Percentiles rank a stretch among this genome's conserved stretches.
These are phyloP conservation scores for Austrofundulus limnaeus DNA, from an alignment of 2,113 vertebrate species.

Conservation along the genomic window DNA sequence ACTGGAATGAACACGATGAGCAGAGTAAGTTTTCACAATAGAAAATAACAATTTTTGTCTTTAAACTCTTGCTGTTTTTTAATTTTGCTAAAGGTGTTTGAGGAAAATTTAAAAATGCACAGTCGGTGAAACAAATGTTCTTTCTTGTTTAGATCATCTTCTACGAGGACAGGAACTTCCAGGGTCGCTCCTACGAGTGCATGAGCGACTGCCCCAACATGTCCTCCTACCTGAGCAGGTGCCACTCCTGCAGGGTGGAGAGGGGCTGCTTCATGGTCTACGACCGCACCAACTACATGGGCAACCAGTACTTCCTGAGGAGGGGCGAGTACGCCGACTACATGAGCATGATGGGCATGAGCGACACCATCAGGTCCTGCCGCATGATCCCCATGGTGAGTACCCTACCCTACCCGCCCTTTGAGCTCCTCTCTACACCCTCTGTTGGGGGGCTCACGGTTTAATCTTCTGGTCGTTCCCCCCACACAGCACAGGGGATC, in stretches of 20 bases:
- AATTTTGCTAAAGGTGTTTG: no score
- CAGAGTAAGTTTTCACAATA: slow-evolving; percentile 47
- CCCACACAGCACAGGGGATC: slow-evolving; percentile 64
- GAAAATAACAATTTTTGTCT: neutral
- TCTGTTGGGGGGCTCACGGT: neutral
- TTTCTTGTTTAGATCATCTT: slow-evolving; percentile 64
- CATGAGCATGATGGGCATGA: slow-evolving; percentile 71
- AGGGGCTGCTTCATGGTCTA: slow-evolving; percentile 74
- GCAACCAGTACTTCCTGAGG: slow-evolving; percentile 74
- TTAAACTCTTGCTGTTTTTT: neutral
- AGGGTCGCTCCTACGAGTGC: slow-evolving; percentile 77
- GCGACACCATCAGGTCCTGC: slow-evolving; percentile 68
- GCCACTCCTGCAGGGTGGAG: slow-evolving; percentile 71
- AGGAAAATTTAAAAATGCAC: no score
- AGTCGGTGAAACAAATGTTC: no score
- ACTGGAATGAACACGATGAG: slow-evolving; percentile 69
- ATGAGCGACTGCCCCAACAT: slow-evolving; percentile 74
- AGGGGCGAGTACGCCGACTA: slow-evolving; percentile 73
- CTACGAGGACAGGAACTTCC: slow-evolving; percentile 79
- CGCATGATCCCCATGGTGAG: slow-evolving; percentile 74
- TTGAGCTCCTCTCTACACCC: neutral
- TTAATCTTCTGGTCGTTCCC: neutral
- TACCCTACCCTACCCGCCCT: neutral
- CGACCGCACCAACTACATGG: slow-evolving; percentile 66
- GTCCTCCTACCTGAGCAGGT: slow-evolving; percentile 69